A percentile compares a stretch with the other conserved stretches of the same genome.
phyloP scores from a whole-genome alignment of 2,797 vertebrate genomes.

The Pristis pectinata region DNA sequence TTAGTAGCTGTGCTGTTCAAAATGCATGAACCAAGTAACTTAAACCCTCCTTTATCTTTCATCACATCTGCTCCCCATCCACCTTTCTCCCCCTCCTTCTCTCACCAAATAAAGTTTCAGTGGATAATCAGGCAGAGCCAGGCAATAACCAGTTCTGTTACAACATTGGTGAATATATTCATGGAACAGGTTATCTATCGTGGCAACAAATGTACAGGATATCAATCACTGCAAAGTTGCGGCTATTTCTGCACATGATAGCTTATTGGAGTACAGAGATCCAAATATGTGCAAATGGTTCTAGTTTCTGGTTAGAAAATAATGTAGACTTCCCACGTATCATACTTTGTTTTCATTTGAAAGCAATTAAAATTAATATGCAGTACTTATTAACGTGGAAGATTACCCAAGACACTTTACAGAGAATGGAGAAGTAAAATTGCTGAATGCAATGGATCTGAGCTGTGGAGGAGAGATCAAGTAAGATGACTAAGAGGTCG shows the following conservation, averaged over 20 bases:
- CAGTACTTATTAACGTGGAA: not conserved
- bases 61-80: no score
- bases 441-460: not conserved
- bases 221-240: no score
- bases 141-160: no score
- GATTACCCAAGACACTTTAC: not conserved
- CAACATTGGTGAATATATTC: no score
- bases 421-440: not conserved
- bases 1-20: not conserved
- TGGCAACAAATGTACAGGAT: no score
- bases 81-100: not conserved
- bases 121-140: not conserved
- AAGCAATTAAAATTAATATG: not conserved
- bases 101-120: not conserved
- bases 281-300: not conserved
- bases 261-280: no score
- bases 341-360: not conserved
- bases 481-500: not conserved
- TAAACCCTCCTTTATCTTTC: not conserved
- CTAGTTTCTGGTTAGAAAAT: not conserved
- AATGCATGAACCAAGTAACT: not conserved
- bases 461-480: not conserved
- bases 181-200: no score
- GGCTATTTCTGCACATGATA: no score
- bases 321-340: not conserved